These are phyloP conservation scores for Stegodyphus dumicola DNA, from an alignment of 1,140 invertebrate species.

Conservation along the genomic window DNA sequence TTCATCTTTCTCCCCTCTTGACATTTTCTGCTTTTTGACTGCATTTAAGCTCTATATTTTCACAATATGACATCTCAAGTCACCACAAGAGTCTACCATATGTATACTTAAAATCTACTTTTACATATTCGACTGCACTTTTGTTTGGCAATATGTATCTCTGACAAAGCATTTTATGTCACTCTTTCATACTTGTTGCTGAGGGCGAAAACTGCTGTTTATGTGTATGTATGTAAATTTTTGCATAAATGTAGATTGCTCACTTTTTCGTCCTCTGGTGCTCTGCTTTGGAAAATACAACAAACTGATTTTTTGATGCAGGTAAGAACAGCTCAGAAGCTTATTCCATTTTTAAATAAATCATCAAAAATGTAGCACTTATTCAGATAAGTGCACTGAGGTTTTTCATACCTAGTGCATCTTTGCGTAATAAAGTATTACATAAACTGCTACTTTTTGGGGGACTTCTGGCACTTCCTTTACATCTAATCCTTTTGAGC, in stretches of 20 bases:
- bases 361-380: constrained; percentile 2
- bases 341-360: neutral
- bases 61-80: constrained; percentile 9
- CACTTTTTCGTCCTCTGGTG: constrained; percentile 53
- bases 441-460: constrained; percentile 49
- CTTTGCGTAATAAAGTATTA: constrained; percentile 23
- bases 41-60: constrained; percentile 20
- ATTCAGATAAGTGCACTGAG: constrained; percentile 32
- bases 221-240: constrained; percentile 12
- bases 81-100: constrained; percentile 19
- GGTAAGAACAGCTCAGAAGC: constrained; percentile 36
- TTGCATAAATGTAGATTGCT: constrained; percentile 44
- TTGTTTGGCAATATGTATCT: constrained; percentile 44
- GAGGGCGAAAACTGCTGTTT: constrained; percentile 20
- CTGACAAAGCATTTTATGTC: constrained; percentile 15
- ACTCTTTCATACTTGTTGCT: constrained; percentile 29
- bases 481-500: constrained; percentile 11
- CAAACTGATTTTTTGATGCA: constrained; percentile 11
- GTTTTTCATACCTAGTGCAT: constrained; percentile 5
- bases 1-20: neutral
- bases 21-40: constrained; percentile 49
- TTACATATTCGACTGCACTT: constrained; percentile 35
- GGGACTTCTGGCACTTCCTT: constrained; percentile 45
- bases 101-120: constrained; percentile 33
- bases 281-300: constrained; percentile 34